Evolutionary conservation across 1,140 invertebrate genomes (phyloP), one percentile per base, ranked within the genome.

Genomic region (Pseudomyrmex sp.): DNA sequence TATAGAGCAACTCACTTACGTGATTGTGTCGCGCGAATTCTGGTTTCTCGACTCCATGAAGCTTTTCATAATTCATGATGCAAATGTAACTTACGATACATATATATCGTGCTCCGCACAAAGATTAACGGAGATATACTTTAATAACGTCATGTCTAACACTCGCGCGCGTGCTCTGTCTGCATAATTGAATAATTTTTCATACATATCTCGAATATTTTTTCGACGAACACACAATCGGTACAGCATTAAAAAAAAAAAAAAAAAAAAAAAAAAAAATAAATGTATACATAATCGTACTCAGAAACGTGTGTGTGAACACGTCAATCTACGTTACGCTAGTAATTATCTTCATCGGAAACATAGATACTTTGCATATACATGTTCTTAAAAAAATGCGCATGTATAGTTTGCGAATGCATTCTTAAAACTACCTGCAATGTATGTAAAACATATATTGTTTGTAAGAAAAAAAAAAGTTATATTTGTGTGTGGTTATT

Each of bases 91-190:
- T 35, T 35, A 0, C 35, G 35, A 35, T 35, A 35, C 35, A 7
- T 35, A 7, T 5, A 35, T 35, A 35, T 35, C 5, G 35, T 35
- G 35, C 4, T 35, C 18, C 0, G 35, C 35, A 35, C 5, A 35
- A 35, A 35, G 59, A 70, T 80, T 80, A 80, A 80, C 66, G 0
- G 54, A 80, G 76, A 48, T 50, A 61, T 66, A 80, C 5, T 35
- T 35, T 35, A 80, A 80, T 80, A 80, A 72, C 23, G 62, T 20
- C 9, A 35, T 15, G n/a, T 46, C 46, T 61, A 18, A 52, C 18
- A n/a, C 12, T 10, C 35, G 35, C 0, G 35, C 18, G 13, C 46
- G 35, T 12, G 52, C 3, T 44, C 10, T 13, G 65, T 18, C 3
- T 13, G 44, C 54, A 35, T 69, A 72, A 80, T 72, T 35, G 35